Base-by-base conservation (phyloP, 1,140 invertebrate species). In the Cyclina sinensis region DNA sequence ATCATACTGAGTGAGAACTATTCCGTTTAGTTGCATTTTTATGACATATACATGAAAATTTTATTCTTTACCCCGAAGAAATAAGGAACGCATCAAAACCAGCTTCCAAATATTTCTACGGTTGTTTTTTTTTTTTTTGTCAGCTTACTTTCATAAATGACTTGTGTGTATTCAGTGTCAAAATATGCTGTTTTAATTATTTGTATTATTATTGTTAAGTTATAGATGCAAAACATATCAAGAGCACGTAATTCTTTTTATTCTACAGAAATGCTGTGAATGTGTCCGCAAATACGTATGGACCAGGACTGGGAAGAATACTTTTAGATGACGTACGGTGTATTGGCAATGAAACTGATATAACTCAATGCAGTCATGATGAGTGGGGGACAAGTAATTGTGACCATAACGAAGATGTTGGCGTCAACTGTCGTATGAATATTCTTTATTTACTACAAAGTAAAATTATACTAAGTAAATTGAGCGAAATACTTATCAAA, bases 231-330 rank as follows among this genome's bases (percentile, higher is more conserved):
- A 7, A 43, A 7, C 14, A 43, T 4, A 43, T 14, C 14, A 43
- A 14, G 4, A 43, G 43, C 43, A 43, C 14, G 43, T 43, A 43
- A 43, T 7, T 43, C 14, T 4, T 43, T 43, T 4, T 43, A 43
- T 43, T 43, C 43, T 43, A 7, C 43, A 39, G 16, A 12, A 73
- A 73, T 21, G 3, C 24, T 73, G 35, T 73, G 24, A 35, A 18
- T 14, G 37, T 79, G 9, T 21, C 4, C 5, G 0, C 18, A 16
- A 11, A 9, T 43, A 7, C 27, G 12, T 48, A 46, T 82, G 80
- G 59, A 12, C 95, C 95, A 54, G 94, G 96, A 30, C 7, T 30
- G 27, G 79, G 86, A 5, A 27, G 9, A 16, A 82, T 82, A 14
- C 37, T 35, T 21, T 37, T 82, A 4, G 80, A 82, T 82, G 80